phyloP scores from a whole-genome alignment of 1,140 invertebrate genomes.

The Asobara japonica region DNA sequence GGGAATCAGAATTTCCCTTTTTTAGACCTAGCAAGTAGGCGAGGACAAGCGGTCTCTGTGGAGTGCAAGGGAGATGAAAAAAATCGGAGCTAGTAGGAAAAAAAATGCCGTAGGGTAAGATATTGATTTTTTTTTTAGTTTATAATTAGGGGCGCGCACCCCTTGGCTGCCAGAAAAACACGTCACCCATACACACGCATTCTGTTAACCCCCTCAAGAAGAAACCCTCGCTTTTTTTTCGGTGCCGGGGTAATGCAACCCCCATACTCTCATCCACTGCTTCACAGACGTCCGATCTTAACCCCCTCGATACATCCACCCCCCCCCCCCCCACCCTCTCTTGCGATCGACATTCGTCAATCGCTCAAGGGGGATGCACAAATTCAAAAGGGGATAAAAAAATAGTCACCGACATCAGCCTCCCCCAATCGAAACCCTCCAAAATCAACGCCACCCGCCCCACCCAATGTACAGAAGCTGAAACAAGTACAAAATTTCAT shows the following conservation, averaged over 20 bases:
- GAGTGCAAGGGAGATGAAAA: conserved; percentile 17
- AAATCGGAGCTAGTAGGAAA: not conserved
- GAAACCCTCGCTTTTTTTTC: conserved; percentile 12
- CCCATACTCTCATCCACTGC: not conserved
- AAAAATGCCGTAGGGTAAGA: conserved; percentile 57
- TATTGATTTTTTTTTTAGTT: conserved; percentile 69
- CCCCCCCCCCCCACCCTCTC: not conserved
- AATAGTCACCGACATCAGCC: conserved; percentile 26
- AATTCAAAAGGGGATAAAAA: conserved; percentile 25
- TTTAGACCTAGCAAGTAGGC: conserved; percentile 37
- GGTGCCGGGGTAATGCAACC: not conserved
- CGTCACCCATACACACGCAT: conserved; percentile 48
- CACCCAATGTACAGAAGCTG: no score
- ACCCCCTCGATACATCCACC: conserved; percentile 1
- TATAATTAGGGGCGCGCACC: conserved; percentile 66
- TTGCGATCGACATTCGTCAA: conserved; percentile 36
- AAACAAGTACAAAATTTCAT: not conserved
- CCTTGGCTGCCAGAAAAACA: conserved; percentile 63
- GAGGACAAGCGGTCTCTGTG: not conserved
- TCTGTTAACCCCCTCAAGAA: conserved; percentile 20
- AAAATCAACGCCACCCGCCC: no score
- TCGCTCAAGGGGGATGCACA: conserved; percentile 11
- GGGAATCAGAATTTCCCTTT: conserved; percentile 63
- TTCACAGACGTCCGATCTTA: conserved; percentile 37
- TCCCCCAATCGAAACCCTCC: not conserved